Base-by-base conservation (phyloP, 1,140 invertebrate genomes). In the Callitettix versicolor region DNA sequence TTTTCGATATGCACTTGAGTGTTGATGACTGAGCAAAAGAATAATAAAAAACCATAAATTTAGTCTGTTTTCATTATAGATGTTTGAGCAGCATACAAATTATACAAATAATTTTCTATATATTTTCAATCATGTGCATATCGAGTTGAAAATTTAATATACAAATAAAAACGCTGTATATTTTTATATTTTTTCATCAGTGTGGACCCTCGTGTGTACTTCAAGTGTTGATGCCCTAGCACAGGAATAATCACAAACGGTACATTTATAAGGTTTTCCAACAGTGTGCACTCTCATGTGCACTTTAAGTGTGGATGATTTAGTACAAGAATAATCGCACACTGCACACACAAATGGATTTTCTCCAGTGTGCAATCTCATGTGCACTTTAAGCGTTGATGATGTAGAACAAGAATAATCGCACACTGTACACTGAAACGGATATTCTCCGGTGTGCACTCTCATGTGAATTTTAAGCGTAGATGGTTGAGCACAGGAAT, bases 371-470 rank as follows among this genome's bases (percentile, higher is more conserved):
- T 50, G 48, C 1, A 50, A 3, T 46, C 26, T 46, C 43, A 46
- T 46, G 21, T 46, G 43, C 5, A 2, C 21, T 46, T 46, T 46
- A 14, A 46, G 26, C n/a, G 21, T 21, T 18, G n/a, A 3, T 20
- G 43, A 3, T 20, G 26, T 26, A 20, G 21, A 12, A 50, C 26
- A 26, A 4, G 24, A 20, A 34, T 50, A 50, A 42, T 63, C 57
- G 55, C 76, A 78, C 56, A 71, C 73, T 58, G 69, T 68, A 60
- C 76, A 77, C 61, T 74, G 73, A 54, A 73, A 76, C 1, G 77
- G 77, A 60, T 73, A 73, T 57, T 78, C 74, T 5, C 77, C 77
- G 18, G 76, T 78, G 61, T 79, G 77, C 52, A 72, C 71, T 51
- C 76, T 64, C 34, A 76, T 71, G 63, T 79, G 77, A 9, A 74